These are phyloP conservation scores for rabbit (Oryctolagus cuniculus) DNA, from an alignment of 2,113 vertebrate species.

Conservation along the genomic window DNA sequence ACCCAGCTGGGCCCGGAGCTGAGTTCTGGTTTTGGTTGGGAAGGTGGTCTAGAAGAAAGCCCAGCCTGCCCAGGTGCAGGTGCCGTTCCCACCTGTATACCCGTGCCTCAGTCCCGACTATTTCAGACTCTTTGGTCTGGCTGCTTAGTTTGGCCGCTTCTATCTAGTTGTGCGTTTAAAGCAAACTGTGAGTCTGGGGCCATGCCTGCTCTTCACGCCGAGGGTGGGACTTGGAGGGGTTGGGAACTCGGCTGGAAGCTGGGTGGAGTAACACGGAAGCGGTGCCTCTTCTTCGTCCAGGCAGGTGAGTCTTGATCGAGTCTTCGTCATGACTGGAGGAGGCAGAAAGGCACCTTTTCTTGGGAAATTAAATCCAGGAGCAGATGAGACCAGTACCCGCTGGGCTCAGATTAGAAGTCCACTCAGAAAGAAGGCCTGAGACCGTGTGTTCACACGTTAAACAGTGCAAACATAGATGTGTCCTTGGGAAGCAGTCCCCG, in stretches of 20 bases:
- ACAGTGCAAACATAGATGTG: background rate
- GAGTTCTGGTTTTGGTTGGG: background rate
- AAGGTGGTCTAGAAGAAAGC: background rate
- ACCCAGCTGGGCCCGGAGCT: background rate
- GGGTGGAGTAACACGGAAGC: background rate
- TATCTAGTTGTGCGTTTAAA: background rate
- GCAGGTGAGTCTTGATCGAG: background rate
- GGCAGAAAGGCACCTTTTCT: background rate
- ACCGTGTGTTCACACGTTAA: too few relatives aligned
- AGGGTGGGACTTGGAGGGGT: background rate
- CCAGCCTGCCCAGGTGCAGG: accelerated
- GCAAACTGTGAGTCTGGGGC: accelerated
- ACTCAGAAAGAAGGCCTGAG: background rate
- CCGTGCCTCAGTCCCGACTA: background rate
- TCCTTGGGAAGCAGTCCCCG: background rate
- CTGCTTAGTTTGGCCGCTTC: background rate
- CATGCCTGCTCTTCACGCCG: background rate
- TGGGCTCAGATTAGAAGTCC: background rate
- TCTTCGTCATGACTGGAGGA: background rate
- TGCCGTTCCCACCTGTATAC: background rate
- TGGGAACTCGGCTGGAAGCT: background rate
- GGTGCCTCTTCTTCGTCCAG: background rate
- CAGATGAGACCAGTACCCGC: background rate
- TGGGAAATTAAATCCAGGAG: background rate
- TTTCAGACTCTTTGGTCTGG: background rate